Evolutionary conservation across 2,797 vertebrate genomes (phyloP).

Genomic region (Distichodus sexfasciatus): DNA sequence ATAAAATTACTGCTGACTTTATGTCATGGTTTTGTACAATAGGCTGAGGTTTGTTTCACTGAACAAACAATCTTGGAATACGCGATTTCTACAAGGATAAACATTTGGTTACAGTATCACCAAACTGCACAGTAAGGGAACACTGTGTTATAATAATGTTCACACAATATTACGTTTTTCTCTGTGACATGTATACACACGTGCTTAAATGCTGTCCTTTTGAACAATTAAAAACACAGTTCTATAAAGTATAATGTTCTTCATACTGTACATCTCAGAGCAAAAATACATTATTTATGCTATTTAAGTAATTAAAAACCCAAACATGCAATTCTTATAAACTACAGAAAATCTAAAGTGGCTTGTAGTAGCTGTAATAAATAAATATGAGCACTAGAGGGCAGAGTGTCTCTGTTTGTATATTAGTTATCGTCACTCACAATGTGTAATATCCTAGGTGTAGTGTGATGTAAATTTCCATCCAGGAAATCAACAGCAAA

Average conservation of each 20-base stretch:
- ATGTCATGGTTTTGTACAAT: background rate
- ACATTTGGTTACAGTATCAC: background rate
- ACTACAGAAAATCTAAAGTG: background rate
- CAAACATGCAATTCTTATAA: background rate
- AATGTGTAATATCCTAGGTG: background rate
- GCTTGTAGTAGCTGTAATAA: background rate
- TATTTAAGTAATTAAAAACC: too few relatives aligned
- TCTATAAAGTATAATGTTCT: background rate
- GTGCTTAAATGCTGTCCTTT: background rate
- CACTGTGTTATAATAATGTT: background rate
- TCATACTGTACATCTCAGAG: background rate
- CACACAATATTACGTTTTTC: background rate
- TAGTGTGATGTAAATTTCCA: background rate
- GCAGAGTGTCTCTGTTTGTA: background rate
- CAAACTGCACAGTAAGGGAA: background rate
- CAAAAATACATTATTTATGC: background rate
- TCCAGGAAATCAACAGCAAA: too few relatives aligned
- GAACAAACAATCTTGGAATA: too few relatives aligned
- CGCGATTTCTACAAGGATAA: background rate
- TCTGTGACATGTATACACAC: background rate
- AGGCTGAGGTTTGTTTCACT: too few relatives aligned
- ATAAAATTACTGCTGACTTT: background rate
- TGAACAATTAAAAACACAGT: background rate
- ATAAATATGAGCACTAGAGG: constrained; percentile 32
- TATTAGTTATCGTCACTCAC: background rate